Evolutionary conservation across 2,888 invertebrate genomes (phyloP), one percentile per base, ranked within the genome.

Genomic region (Neoascia interrupta): DNA sequence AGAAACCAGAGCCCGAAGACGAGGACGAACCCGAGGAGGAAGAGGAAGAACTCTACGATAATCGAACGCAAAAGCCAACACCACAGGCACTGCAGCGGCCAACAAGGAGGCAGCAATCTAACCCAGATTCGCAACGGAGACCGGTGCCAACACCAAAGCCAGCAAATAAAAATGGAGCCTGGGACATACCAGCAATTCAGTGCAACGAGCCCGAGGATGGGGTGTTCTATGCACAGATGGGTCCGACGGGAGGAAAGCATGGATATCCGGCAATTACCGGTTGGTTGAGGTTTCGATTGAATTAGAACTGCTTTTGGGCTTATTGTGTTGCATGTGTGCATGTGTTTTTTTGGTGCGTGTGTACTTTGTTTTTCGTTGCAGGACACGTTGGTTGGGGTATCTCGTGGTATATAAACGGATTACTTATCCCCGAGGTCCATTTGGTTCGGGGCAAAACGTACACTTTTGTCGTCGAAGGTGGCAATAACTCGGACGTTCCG

Each of bases 331-430:
- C 39, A 31, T 63, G 28, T 31, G 49, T 23, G n/a, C 11, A 26
- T 37, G 19, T 26, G 47, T 37, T 54, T 45, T 58, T 6, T n/a
- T 31, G n/a, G 3, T 66, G 26, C 45, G 43, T 75, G 15, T 43
- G 19, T 31, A 58, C 45, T 60, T 60, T 51, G 34, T 49, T 76
- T 73, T 51, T 58, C 82, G 82, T 61, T 82, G 23, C 83, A 96
- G 96, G 96, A 81, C 96, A 96, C 87, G 96, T 96, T 13, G 97
- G 97, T 28, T 97, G 97, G 97, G 97, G 97, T 21, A 94, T 97
- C 80, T 94, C 95, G 0, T 97, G 96, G 96, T 97, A 96, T 90
- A 96, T 97, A 85, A 97, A 97, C 88, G 97, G 97, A 0, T 91
- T 97, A 1, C 91, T 97, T 11, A 96, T 97, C 82, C 97, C 97